Evolutionary conservation across 2,888 invertebrate species (phyloP).

Genomic region (Pinctada fucata): DNA sequence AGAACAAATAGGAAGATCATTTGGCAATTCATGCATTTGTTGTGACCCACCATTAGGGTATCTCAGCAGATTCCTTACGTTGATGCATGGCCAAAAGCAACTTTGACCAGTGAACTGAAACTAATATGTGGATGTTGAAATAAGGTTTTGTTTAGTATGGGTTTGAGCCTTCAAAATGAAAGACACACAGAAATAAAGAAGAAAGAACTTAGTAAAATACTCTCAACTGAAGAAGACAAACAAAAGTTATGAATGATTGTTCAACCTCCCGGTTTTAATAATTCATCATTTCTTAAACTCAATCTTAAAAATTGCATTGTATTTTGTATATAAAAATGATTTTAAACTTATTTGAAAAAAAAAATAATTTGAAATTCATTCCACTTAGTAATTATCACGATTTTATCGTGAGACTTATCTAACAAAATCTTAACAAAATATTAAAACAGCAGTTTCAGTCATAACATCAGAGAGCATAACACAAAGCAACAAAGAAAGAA

Average conservation of each 20-base stretch:
- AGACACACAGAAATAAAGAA: constrained; percentile 27
- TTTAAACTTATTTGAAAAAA: too few species aligned
- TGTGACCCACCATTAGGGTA: not conserved
- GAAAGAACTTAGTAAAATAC: constrained; percentile 31
- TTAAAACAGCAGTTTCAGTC: not conserved
- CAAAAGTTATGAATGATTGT: constrained; percentile 58
- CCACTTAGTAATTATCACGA: too few species aligned
- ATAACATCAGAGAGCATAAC: not conserved
- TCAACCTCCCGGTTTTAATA: too few species aligned
- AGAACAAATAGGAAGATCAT: not conserved
- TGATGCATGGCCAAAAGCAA: not conserved
- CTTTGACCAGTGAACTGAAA: constrained; percentile 4
- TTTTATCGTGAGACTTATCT: too few species aligned
- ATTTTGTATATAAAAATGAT: too few species aligned
- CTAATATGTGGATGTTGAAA: not conserved
- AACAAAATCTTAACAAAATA: not conserved
- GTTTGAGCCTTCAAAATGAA: not conserved
- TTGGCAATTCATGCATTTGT: constrained; percentile 1
- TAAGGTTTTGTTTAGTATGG: not conserved
- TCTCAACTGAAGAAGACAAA: constrained; percentile 49
- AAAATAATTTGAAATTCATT: too few species aligned
- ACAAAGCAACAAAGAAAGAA: not conserved
- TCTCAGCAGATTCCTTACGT: not conserved
- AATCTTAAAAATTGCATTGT: too few species aligned
- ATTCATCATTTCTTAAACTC: too few species aligned